Conservation (phyloP, 2,888 invertebrate genomes). For the Aquatica leii region DNA sequence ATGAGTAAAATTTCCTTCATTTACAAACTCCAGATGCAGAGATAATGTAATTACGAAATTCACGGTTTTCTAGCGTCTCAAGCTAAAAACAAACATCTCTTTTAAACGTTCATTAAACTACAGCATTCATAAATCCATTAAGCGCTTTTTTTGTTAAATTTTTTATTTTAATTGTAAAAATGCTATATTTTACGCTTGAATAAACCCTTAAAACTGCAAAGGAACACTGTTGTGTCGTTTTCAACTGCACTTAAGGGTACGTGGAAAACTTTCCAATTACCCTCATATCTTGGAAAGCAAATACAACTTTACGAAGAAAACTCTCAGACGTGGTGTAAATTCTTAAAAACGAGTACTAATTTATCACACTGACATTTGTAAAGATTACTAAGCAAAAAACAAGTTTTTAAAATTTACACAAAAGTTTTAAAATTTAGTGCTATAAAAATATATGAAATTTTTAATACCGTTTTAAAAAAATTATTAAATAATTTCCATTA, state of each 20-base stretch:
- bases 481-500: too few species aligned
- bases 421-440: too few species aligned
- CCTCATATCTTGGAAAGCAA: conserved; percentile 20
- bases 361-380: background rate
- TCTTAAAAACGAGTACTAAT: background rate
- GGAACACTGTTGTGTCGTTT: conserved; percentile 13
- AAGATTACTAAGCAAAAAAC: too few species aligned
- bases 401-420: background rate
- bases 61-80: conserved; percentile 19
- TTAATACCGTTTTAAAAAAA: too few species aligned
- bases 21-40: conserved; percentile 23
- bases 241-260: conserved; percentile 18
- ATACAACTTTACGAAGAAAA: conserved; percentile 9
- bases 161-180: background rate
- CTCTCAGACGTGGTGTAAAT: background rate
- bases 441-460: too few species aligned
- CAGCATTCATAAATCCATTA: conserved; percentile 15
- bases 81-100: conserved; percentile 21
- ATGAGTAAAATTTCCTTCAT: conserved; percentile 22
- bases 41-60: conserved; percentile 28
- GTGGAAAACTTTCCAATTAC: conserved; percentile 28
- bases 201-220: conserved; percentile 11
- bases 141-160: conserved; percentile 1
- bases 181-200: background rate
- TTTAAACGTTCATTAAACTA: conserved; percentile 21